These are phyloP conservation scores for Melierax canorus DNA, from an alignment of 2,113 vertebrate genomes.

Conservation along the genomic window DNA sequence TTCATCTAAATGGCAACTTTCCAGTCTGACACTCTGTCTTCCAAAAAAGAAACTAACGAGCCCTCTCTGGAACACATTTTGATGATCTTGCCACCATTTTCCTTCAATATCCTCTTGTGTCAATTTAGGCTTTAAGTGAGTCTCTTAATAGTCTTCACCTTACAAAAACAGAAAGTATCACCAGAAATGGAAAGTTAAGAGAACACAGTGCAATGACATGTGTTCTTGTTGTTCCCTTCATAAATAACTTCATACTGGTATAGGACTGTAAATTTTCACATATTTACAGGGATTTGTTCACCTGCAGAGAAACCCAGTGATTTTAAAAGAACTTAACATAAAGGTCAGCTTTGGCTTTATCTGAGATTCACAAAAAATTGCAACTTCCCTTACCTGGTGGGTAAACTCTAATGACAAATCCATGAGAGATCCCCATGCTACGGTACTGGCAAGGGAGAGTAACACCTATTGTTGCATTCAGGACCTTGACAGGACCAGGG, in stretches of 20 bases:
- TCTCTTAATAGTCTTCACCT: not conserved
- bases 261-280: not conserved
- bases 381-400: not conserved
- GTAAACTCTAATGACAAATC: not conserved
- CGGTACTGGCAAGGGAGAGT: accelerated
- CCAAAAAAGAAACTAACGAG: not conserved
- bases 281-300: not conserved
- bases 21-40: not conserved
- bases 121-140: not conserved
- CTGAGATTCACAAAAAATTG: not conserved
- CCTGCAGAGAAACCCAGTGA: not conserved
- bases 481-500: not conserved
- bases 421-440: not conserved
- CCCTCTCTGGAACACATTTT: not conserved
- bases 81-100: not conserved
- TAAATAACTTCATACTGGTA: not conserved
- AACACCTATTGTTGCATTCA: too few relatives aligned
- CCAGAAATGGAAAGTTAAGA: not conserved
- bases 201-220: not conserved
- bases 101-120: not conserved
- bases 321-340: not conserved
- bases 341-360: not conserved
- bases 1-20: not conserved
- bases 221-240: not conserved
- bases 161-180: not conserved